Conservation (phyloP, 2,113 vertebrate species). For the Nesoenas mayeri region DNA sequence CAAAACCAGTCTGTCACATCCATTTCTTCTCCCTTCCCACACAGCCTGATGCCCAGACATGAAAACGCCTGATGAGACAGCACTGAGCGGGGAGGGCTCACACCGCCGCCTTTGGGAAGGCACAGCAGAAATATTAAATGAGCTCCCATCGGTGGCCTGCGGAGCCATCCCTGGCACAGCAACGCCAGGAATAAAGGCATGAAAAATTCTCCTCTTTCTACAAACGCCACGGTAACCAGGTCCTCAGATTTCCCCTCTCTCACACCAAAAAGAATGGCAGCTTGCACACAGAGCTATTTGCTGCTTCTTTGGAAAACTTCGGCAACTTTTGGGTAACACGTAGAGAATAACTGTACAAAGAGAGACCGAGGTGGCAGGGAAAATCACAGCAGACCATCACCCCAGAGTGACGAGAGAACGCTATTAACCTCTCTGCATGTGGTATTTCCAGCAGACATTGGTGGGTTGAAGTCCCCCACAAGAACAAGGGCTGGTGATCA, state of each 20-base stretch:
- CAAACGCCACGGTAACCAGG: too few species aligned
- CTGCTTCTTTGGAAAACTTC: background rate
- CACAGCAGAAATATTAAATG: background rate
- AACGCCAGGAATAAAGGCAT: background rate
- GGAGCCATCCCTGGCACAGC: background rate
- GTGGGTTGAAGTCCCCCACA: too few species aligned
- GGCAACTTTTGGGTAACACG: too few species aligned
- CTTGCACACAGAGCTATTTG: background rate
- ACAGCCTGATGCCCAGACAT: background rate
- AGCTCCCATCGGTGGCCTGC: background rate
- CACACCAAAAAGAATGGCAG: background rate
- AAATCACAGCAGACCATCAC: too few species aligned
- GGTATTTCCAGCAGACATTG: too few species aligned
- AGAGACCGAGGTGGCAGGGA: too few species aligned
- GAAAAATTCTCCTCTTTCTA: background rate
- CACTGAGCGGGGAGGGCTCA: background rate
- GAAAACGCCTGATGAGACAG: background rate
- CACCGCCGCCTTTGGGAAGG: accelerated
- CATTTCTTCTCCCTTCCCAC: background rate
- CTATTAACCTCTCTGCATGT: too few species aligned
- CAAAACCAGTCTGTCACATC: background rate
- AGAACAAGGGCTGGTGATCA: too few species aligned
- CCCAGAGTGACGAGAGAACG: too few species aligned
- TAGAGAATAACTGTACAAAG: too few species aligned
- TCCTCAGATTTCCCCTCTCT: background rate